These are phyloP conservation scores for Melanaphis sacchari DNA, from an alignment of 1,140 invertebrate genomes.

Conservation along the genomic window DNA sequence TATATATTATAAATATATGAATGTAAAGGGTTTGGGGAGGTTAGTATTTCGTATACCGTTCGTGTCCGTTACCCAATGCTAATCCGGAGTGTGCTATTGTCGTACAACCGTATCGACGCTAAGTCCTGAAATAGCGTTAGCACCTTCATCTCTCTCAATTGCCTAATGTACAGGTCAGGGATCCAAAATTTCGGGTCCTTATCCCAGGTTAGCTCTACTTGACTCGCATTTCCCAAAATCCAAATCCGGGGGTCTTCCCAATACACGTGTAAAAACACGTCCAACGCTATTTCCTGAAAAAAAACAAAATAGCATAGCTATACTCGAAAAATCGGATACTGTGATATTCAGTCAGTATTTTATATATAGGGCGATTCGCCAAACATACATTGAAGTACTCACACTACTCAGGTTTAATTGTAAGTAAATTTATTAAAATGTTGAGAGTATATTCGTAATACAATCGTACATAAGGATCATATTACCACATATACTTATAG, in stretches of 20 bases:
- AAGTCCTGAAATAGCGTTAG: conserved; percentile 69
- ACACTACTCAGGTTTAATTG: not conserved
- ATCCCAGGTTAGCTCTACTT: conserved; percentile 62
- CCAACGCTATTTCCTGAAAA: conserved; percentile 69
- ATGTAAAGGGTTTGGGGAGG: not conserved
- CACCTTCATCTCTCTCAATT: conserved; percentile 69
- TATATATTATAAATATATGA: not conserved
- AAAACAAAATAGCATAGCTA: not conserved
- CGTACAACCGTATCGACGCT: conserved; percentile 68
- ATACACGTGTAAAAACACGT: conserved; percentile 70
- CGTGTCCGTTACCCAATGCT: conserved; percentile 67
- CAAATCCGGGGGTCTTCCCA: conserved; percentile 68
- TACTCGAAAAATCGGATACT: not conserved
- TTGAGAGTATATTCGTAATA: too few species aligned
- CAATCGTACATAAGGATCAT: too few species aligned
- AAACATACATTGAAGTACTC: too few species aligned
- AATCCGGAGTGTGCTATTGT: conserved; percentile 68
- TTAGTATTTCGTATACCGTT: not conserved
- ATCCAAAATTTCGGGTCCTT: conserved; percentile 64
- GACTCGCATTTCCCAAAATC: conserved; percentile 63
- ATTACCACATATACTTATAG: too few species aligned
- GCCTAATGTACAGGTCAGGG: conserved; percentile 70
- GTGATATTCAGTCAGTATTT: too few species aligned
- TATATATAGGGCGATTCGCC: too few species aligned
- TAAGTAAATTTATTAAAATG: not conserved